These are phyloP conservation scores for Amphipoea oculea DNA, from an alignment of 2,888 invertebrate genomes.

Conservation along the genomic window DNA sequence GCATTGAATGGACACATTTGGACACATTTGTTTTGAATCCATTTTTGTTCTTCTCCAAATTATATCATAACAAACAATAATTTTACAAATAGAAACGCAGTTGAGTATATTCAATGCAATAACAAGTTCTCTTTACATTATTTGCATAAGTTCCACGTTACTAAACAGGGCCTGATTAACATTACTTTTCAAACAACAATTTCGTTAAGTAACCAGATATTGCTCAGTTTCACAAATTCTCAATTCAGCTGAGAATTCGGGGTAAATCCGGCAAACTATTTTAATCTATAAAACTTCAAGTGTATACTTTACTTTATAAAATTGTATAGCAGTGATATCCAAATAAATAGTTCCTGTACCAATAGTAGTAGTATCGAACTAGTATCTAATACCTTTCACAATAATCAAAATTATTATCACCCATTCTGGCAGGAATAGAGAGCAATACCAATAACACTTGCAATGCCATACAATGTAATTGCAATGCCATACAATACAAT, in stretches of 20 bases:
- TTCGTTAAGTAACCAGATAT: neutral
- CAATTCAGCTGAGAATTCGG: neutral
- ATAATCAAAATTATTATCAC: neutral
- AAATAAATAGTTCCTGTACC: neutral
- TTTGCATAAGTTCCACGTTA: neutral
- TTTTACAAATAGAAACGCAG: neutral
- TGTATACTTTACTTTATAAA: neutral
- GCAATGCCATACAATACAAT: too few species aligned
- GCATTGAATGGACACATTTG: too few species aligned
- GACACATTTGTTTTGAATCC: neutral
- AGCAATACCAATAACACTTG: too few species aligned
- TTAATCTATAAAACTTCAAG: neutral
- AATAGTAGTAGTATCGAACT: neutral
- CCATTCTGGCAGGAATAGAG: neutral
- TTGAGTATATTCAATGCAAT: constrained; percentile 4
- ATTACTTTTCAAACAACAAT: neutral
- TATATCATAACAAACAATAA: neutral
- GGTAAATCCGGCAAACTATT: neutral
- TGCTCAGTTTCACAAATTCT: neutral
- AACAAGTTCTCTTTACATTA: neutral
- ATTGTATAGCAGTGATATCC: neutral
- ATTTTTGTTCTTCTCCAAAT: neutral
- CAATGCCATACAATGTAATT: too few species aligned
- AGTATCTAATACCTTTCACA: neutral
- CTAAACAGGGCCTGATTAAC: neutral